Evolutionary conservation across 2,797 vertebrate species (phyloP).

Genomic region (Microctenopoma lineatum): DNA sequence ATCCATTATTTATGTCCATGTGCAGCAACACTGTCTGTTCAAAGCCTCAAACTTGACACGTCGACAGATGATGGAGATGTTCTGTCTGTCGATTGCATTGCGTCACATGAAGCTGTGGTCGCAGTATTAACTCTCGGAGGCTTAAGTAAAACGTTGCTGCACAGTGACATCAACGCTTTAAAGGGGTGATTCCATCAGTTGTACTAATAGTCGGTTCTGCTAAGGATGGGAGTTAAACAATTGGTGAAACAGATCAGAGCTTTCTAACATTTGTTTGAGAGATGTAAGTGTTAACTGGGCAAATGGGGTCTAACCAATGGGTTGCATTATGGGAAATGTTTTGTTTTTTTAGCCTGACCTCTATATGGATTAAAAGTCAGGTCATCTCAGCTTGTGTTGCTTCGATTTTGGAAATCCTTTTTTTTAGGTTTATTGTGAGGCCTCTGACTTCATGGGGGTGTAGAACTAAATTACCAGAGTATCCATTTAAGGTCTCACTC

Average conservation of each 20-base stretch:
- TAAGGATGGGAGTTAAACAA: neutral
- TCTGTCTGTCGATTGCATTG: conserved; percentile 9
- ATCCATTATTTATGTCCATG: conserved; percentile 53
- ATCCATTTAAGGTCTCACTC: neutral
- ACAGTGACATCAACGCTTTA: neutral
- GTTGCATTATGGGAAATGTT: neutral
- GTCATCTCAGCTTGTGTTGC: neutral
- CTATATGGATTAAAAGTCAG: neutral
- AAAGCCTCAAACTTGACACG: conserved; percentile 23
- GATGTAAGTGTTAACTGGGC: neutral
- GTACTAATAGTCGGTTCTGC: neutral
- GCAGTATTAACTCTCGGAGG: conserved; percentile 11
- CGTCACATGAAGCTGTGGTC: conserved; percentile 16
- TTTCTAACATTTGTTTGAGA: neutral
- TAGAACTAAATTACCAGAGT: neutral
- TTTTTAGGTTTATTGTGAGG: neutral
- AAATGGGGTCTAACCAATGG: too few species aligned
- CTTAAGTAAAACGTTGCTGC: neutral
- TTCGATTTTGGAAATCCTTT: neutral
- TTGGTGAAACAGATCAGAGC: neutral
- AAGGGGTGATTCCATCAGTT: neutral
- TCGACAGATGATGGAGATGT: conserved; percentile 11
- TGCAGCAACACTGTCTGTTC: conserved; percentile 37
- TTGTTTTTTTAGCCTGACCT: neutral
- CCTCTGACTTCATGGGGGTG: neutral